Evolutionary conservation across 2,113 vertebrate species (phyloP), one percentile per base, ranked within the genome.

Genomic region (Tylochromis polylepis): DNA sequence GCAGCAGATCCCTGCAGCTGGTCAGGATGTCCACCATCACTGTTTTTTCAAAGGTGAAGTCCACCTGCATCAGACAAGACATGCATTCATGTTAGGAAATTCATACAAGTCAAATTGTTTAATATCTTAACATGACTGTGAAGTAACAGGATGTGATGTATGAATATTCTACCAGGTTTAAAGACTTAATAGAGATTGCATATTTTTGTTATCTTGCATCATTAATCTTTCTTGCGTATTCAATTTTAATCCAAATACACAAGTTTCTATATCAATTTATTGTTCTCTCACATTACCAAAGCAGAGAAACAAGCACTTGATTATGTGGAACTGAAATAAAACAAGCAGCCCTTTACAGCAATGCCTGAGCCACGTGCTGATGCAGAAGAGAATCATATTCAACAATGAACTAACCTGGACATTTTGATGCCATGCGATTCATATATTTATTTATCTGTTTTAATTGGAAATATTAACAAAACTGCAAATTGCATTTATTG

Each of bases 41-140:
- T 0, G 89, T 90, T 3, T 96, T 95, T 92, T 98, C 98, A 1
- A 98, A 98, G 87, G 98, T 98, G 85, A 98, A 98, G 15, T 97
- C 98, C 92, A 97, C 96, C 96, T 97, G 89, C 10, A 29, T 3
- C 57, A 36, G n/a, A n/a, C 53, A 65, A 77, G 7, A 79, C n/a
- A 67, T 70, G n/a, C 5, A 0, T 59, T 82, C 11, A 51, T 38
- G 36, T 79, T 83, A 83, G 51, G 55, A 24, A 43, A 14, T 3
- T 51, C 10, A 31, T 31, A 51, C 43, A 77, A 77, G 27, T 51
- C 24, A n/a, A 20, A 77, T n/a, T 77, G 72, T 77, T 51, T 77
- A 20, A 51, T 20, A 51, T n/a, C 70, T 51, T 51, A 20, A 0
- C 0, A 10, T 55, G 53, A 55, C 3, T 11, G 18, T 77, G 16